Evolutionary conservation across 1,140 invertebrate genomes (phyloP).

Genomic region (Brachionus manjavacas): DNA sequence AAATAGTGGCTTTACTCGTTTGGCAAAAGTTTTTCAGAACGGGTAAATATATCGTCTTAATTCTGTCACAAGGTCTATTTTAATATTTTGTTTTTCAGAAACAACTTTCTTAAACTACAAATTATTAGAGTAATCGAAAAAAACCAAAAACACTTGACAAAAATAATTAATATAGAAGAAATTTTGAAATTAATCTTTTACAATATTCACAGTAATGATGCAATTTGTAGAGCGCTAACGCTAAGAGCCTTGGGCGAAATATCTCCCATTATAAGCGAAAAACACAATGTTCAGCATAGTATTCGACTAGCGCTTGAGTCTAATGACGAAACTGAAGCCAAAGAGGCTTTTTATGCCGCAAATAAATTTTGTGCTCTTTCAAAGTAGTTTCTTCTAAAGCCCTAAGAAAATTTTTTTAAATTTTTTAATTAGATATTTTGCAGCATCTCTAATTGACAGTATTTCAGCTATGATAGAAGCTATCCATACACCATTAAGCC

Average conservation of each 20-base stretch:
- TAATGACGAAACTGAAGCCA: slow-evolving; percentile 25
- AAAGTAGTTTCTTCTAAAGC: not conserved
- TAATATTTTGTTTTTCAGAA: not conserved
- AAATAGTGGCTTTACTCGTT: slow-evolving; percentile 14
- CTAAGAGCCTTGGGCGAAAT: slow-evolving; percentile 34
- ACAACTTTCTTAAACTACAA: slow-evolving; percentile 40
- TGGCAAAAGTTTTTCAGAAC: slow-evolving; percentile 37
- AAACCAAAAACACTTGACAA: slow-evolving; percentile 36
- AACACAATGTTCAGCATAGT: slow-evolving; percentile 39
- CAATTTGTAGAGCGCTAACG: slow-evolving; percentile 10
- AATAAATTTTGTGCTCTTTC: slow-evolving; percentile 38
- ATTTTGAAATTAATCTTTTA: slow-evolving; percentile 34
- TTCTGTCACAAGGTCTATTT: not conserved
- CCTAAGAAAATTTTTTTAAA: not conserved
- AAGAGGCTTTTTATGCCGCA: slow-evolving; percentile 36
- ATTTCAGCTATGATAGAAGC: slow-evolving; percentile 29
- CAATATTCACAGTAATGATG: slow-evolving; percentile 39
- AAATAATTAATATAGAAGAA: slow-evolving; percentile 21
- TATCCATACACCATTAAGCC: slow-evolving; percentile 13
- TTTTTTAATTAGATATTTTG: not conserved
- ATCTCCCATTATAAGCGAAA: slow-evolving; percentile 22
- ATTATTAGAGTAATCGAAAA: slow-evolving; percentile 34
- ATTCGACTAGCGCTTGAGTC: slow-evolving; percentile 27
- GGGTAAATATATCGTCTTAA: not conserved
- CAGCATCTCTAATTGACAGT: slow-evolving; percentile 4